Evolutionary conservation across 2,888 invertebrate genomes (phyloP).

Genomic region (Girardia tigrina): DNA sequence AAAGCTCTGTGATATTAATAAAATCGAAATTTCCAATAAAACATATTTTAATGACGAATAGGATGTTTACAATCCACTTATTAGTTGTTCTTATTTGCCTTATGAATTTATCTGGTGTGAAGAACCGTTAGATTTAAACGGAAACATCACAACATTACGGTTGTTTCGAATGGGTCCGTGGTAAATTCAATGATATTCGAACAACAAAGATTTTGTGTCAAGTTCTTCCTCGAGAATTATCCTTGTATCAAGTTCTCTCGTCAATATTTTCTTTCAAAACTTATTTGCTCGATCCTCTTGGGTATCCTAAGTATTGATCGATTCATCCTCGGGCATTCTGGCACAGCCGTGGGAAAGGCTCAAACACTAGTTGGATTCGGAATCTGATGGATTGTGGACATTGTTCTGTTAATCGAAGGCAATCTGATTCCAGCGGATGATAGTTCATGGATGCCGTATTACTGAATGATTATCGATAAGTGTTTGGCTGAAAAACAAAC

Average conservation of each 20-base stretch:
- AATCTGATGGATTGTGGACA: constrained; percentile 97
- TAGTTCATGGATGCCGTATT: constrained; percentile 86
- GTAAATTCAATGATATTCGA: constrained; percentile 68
- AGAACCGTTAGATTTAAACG: constrained; percentile 54
- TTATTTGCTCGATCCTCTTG: constrained; percentile 82
- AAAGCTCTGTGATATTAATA: neutral
- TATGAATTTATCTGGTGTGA: constrained; percentile 75
- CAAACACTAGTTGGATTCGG: constrained; percentile 86
- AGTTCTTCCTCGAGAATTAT: constrained; percentile 70
- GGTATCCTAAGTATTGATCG: constrained; percentile 95
- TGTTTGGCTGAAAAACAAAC: no score
- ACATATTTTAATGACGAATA: constrained; percentile 27
- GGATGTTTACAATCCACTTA: constrained; percentile 26
- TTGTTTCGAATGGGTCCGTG: constrained; percentile 65
- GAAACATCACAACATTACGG: constrained; percentile 31
- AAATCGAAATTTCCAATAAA: neutral
- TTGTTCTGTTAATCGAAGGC: constrained; percentile 80
- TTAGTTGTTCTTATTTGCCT: constrained; percentile 39
- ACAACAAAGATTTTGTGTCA: constrained; percentile 61
- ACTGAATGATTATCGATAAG: no score
- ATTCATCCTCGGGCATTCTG: constrained; percentile 91
- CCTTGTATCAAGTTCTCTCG: constrained; percentile 72
- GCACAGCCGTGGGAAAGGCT: constrained; percentile 83
- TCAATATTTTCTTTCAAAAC: constrained; percentile 86
- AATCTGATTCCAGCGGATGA: constrained; percentile 86